phyloP scores from a whole-genome alignment of 2,797 vertebrate species.

The Champsocephalus gunnari region DNA sequence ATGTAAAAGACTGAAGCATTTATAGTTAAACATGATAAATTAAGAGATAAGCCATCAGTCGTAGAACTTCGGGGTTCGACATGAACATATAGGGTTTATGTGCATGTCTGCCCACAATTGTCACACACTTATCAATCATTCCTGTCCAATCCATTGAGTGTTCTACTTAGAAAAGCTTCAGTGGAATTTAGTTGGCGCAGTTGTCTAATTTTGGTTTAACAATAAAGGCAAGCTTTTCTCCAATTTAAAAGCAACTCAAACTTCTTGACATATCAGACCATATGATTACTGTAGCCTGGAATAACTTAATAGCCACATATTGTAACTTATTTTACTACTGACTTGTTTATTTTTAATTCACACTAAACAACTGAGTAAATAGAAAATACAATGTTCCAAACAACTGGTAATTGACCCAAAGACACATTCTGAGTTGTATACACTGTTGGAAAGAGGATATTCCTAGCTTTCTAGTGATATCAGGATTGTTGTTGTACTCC shows the following conservation, averaged over 20 bases:
- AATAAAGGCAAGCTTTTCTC: background rate
- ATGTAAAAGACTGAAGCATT: background rate
- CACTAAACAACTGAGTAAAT: background rate
- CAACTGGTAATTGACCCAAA: background rate
- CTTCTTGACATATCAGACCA: background rate
- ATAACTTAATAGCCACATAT: background rate
- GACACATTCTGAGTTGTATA: too few relatives aligned
- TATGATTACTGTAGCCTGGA: background rate
- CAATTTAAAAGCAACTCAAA: background rate
- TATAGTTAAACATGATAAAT: background rate
- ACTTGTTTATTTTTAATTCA: background rate
- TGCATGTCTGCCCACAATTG: background rate
- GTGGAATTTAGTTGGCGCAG: background rate
- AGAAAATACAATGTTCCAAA: background rate
- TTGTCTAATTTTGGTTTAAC: background rate
- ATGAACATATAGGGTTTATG: too few relatives aligned
- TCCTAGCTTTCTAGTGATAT: too few relatives aligned
- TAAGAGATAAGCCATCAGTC: background rate
- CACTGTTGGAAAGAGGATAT: too few relatives aligned
- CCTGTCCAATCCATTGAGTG: too few relatives aligned
- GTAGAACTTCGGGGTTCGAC: too few relatives aligned
- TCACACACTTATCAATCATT: conserved; percentile 7
- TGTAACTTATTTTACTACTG: background rate
- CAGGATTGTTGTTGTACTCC: too few relatives aligned
- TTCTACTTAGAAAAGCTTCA: background rate